Evolutionary conservation across 2,797 vertebrate species (phyloP), one percentile per base, ranked within the genome.

Genomic region (Helicolenus hilgendorfi): DNA sequence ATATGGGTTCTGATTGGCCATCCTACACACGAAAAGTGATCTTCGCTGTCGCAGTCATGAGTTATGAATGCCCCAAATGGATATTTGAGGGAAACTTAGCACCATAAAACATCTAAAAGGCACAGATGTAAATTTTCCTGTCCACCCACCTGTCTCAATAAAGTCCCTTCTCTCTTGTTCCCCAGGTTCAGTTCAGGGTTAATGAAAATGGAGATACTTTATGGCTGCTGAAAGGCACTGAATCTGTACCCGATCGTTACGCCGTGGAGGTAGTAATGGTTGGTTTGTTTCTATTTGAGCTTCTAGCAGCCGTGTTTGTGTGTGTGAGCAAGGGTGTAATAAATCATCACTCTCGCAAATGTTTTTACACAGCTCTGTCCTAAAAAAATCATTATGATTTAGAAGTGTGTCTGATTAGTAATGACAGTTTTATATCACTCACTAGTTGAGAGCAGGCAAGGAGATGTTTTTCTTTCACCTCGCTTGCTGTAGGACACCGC

Each of bases 131-230:
- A 87, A 84, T 92, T 45, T 22, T 24, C 60, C 67, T 33, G 72
- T 86, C 81, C 76, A 68, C 81, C 72, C 77, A 74, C 77, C 81
- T 83, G 80, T 86, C 91, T 88, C 59, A 56, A 45, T 69, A 63
- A 91, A 88, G 65, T 63, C 79, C 69, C 69, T 55, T 76, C 76
- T 87, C 72, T 74, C 56, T 92, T 90, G 75, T 92, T 91, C 80
- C 79, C 55, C 82, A 88, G 80, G 92, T 94, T 94, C 92, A 93
- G 81, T 88, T 89, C 83, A 88, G 82, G 90, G 89, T 94, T 90
- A 92, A 91, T 93, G 89, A 93, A 91, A 95, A 93, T 89, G 65
- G 89, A 86, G 63, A 83, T 89, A 65, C 82, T 94, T 92, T 94
- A 92, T 88, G 80, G 86, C 85, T 14, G 18, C 70, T 77, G 63